Percentiles rank a stretch among this genome's conserved stretches.
Evolutionary conservation across 2,797 vertebrate species (phyloP).

Genomic region (Setipinna tenuifilis): DNA sequence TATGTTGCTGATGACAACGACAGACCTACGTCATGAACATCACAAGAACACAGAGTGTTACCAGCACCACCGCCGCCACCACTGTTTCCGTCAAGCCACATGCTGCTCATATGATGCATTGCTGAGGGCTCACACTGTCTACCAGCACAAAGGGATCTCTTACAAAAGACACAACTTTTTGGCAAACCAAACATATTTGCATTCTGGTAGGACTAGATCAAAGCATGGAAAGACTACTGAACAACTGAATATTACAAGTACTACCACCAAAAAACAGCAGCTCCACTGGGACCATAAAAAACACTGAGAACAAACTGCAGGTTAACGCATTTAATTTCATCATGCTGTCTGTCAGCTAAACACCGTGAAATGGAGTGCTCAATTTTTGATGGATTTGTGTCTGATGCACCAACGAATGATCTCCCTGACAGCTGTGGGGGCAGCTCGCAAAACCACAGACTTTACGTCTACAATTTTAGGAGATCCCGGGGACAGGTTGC

Average conservation of each 20-base stretch:
- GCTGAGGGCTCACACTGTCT: not conserved
- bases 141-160: not conserved
- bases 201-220: not conserved
- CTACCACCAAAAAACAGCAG: not conserved
- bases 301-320: not conserved
- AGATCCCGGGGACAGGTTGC: constrained; percentile 10
- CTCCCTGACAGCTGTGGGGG: not conserved
- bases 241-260: not conserved
- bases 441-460: not conserved
- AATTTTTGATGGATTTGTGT: not conserved
- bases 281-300: not conserved
- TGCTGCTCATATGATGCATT: not conserved
- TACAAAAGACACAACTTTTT: not conserved
- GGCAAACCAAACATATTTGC: not conserved
- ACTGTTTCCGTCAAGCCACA: not conserved
- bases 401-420: not conserved
- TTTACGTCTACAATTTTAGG: not conserved
- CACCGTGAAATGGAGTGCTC: not conserved
- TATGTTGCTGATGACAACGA: too few relatives aligned
- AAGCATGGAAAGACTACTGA: not conserved
- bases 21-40: not conserved
- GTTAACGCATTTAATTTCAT: constrained; percentile 5
- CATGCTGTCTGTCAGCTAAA: constrained; percentile 2
- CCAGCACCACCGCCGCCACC: not conserved
- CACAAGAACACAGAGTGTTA: not conserved